Conservation (phyloP, 1,140 invertebrate genomes). For the Pristionchus pacificus region DNA sequence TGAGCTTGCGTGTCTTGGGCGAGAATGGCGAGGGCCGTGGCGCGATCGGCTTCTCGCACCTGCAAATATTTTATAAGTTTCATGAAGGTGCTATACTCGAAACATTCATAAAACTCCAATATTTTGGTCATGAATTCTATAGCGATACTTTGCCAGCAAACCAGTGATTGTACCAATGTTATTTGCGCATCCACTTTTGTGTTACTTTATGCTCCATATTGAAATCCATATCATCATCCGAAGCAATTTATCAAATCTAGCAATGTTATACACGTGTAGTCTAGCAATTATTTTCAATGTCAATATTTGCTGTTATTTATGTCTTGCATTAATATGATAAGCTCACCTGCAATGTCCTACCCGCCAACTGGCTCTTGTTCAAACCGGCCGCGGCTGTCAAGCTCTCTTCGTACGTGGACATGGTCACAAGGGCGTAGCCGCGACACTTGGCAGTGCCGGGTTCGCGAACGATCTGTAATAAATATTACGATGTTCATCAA, state of each 20-base stretch:
- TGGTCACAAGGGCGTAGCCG: conserved; percentile 98
- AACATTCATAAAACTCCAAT: too few relatives aligned
- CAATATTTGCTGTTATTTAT: too few relatives aligned
- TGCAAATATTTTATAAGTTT: too few relatives aligned
- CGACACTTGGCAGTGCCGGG: conserved; percentile 98
- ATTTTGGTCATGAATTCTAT: not conserved
- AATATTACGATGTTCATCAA: not conserved
- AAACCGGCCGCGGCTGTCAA: conserved; percentile 69
- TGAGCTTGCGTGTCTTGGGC: not conserved
- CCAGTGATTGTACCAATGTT: too few relatives aligned
- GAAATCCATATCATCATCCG: not conserved
- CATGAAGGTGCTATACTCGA: too few relatives aligned
- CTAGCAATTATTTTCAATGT: too few relatives aligned
- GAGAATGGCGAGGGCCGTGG: not conserved
- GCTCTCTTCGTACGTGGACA: conserved; percentile 79
- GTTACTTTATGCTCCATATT: not conserved
- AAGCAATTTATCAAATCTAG: too few relatives aligned
- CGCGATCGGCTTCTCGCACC: not conserved
- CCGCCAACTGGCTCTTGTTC: not conserved
- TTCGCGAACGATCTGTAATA: conserved; percentile 76
- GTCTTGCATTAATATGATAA: not conserved
- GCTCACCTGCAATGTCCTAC: not conserved
- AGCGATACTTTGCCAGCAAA: not conserved
- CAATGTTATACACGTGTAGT: too few relatives aligned
- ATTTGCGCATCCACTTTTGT: too few relatives aligned